A percentile compares a stretch with the other conserved stretches of the same genome.
phyloP scores from a whole-genome alignment of 2,888 invertebrate species.

The Agrochola circellaris region DNA sequence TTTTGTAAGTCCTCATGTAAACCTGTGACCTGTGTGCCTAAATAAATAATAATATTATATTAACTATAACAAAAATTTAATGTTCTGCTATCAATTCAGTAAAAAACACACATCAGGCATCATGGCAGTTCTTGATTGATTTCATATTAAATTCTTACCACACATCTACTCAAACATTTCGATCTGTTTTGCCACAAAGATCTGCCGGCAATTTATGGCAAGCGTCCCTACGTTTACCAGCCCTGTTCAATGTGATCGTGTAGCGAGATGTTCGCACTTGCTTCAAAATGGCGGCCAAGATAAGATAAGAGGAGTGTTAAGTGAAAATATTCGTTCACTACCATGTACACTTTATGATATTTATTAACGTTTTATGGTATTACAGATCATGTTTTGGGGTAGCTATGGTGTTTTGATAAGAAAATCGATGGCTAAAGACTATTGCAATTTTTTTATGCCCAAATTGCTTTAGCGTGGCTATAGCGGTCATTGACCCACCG shows the following conservation, averaged over 20 bases:
- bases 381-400: constrained; percentile 10
- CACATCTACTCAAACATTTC: not conserved
- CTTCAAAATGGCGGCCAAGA: constrained; percentile 69
- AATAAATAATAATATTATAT: too few relatives aligned
- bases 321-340: constrained; percentile 69
- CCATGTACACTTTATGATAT: constrained; percentile 43
- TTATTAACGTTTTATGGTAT: constrained; percentile 46
- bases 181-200: not conserved
- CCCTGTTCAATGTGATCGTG: constrained; percentile 59
- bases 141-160: not conserved
- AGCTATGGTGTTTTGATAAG: constrained; percentile 5
- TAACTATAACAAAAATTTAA: not conserved
- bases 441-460: not conserved
- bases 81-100: not conserved
- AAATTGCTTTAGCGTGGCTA: not conserved
- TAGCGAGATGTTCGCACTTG: constrained; percentile 59
- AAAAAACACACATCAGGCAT: too few relatives aligned
- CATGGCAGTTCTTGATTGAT: not conserved
- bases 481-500: not conserved
- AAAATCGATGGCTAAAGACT: not conserved
- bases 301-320: constrained; percentile 72
- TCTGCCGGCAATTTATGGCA: not conserved
- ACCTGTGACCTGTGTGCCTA: too few relatives aligned
- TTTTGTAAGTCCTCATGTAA: too few relatives aligned
- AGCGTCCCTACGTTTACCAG: constrained; percentile 24